These are phyloP conservation scores for Oasisia sp. DNA, from an alignment of 2,888 invertebrate genomes.

Conservation along the genomic window DNA sequence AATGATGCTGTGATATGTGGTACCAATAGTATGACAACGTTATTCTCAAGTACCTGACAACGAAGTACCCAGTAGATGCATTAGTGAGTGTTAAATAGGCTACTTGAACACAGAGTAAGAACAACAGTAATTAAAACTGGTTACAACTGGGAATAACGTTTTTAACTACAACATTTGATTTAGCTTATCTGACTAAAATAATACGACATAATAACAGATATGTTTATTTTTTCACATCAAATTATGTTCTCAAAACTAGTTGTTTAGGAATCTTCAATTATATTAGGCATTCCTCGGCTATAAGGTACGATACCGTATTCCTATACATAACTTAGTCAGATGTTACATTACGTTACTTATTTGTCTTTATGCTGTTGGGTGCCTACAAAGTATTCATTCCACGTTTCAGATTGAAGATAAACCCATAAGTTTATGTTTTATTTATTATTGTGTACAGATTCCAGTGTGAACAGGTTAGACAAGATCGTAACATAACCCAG, in stretches of 20 bases:
- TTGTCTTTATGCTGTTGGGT: neutral
- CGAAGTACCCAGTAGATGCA: too few species aligned
- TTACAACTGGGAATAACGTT: too few species aligned
- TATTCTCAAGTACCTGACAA: too few species aligned
- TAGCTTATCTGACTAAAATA: too few species aligned
- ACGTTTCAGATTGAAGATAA: neutral
- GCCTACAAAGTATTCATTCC: neutral
- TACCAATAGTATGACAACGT: neutral
- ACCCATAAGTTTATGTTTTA: neutral
- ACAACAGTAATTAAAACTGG: too few species aligned
- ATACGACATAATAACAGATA: too few species aligned
- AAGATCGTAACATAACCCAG: neutral
- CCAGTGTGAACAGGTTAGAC: neutral
- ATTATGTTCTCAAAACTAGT: too few species aligned
- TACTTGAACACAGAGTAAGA: too few species aligned
- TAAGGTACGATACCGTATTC: neutral
- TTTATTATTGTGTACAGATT: neutral
- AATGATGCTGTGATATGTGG: neutral
- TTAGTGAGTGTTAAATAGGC: too few species aligned
- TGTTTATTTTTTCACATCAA: too few species aligned
- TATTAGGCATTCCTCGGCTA: neutral
- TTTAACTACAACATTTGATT: too few species aligned
- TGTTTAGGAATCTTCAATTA: too few species aligned
- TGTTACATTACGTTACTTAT: neutral
- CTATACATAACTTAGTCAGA: neutral